Evolutionary conservation across 2,113 vertebrate genomes (phyloP), one percentile per base, ranked within the genome.

Genomic region (Laticauda colubrina): DNA sequence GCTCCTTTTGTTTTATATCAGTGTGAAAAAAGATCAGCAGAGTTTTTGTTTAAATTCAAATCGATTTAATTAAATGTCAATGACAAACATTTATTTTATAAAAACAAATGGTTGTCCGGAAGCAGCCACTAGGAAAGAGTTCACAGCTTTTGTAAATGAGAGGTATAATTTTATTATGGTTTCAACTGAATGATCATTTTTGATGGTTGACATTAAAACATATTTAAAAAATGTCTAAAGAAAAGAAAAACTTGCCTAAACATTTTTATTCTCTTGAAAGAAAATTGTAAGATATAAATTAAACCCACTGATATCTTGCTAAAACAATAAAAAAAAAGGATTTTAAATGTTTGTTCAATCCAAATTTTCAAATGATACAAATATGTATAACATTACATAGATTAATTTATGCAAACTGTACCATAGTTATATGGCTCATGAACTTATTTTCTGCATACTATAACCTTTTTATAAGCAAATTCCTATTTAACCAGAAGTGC

Each of bases 401-500:
- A 92, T 55, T 64, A 93, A 95, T 89, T 93, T 51, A 39, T 91
- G 89, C 48, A 51, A 69, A 88, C 94, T 75, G 26, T 12, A 89
- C 11, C 54, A 91, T 93, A n/a, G 93, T 26, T 92, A 92, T 57
- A 88, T 81, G 48, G n/a, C 85, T 51, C 90, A 75, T 57, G 56
- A 90, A 91, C 89, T 93, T 88, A 91, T 48, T 92, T 57, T 94
- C 6, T 89, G 45, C 93, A 29, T 64, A 90, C 90, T 85, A 89
- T 2, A 89, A 94, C 92, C 10, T 93, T 92, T 94, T 95, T 90
- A 94, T 54, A 95, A 94, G 91, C 43, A 1, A 0, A 0, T 18
- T 92, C 91, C 90, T 91, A n/a, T 91, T 95, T 92, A 59, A 3
- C 81, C 94, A 94, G 86, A 57, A 48, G 75, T 94, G 55, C 20